phyloP scores from a whole-genome alignment of 1,140 invertebrate genomes.

The Gonatopus flavifemur region DNA sequence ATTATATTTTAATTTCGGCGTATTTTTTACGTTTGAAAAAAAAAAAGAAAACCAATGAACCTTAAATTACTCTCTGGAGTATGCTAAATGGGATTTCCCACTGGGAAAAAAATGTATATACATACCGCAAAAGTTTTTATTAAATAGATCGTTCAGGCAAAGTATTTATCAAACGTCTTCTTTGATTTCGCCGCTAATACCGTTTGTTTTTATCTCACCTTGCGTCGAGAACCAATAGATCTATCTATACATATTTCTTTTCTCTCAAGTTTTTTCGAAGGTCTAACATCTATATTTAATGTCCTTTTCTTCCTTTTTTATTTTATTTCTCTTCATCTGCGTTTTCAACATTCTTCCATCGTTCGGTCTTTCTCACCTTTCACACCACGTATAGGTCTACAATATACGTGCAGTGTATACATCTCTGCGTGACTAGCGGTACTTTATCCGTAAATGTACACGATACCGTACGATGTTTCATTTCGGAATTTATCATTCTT shows the following conservation, averaged over 20 bases:
- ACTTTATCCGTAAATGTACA: slow-evolving; percentile 42
- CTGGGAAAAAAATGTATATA: too few species aligned
- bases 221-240: too few species aligned
- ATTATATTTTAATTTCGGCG: too few species aligned
- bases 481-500: slow-evolving; percentile 31
- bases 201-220: slow-evolving; percentile 15
- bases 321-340: slow-evolving; percentile 15
- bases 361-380: slow-evolving; percentile 10
- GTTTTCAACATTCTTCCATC: slow-evolving; percentile 18
- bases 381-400: not conserved
- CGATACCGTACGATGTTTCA: slow-evolving; percentile 42
- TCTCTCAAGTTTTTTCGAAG: too few species aligned
- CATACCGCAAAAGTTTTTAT: too few species aligned
- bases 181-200: not conserved
- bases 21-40: too few species aligned
- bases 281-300: slow-evolving; percentile 7
- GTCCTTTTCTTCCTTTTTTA: slow-evolving; percentile 19
- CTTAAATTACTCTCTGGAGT: too few species aligned
- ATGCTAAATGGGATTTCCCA: too few species aligned
- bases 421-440: slow-evolving; percentile 36
- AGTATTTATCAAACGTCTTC: not conserved
- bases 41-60: too few species aligned
- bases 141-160: not conserved
- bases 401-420: not conserved
- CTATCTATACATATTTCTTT: too few species aligned